Evolutionary conservation across 2,888 invertebrate species (phyloP), one percentile per base, ranked within the genome.

Genomic region (Macrosoma leucophasiata): DNA sequence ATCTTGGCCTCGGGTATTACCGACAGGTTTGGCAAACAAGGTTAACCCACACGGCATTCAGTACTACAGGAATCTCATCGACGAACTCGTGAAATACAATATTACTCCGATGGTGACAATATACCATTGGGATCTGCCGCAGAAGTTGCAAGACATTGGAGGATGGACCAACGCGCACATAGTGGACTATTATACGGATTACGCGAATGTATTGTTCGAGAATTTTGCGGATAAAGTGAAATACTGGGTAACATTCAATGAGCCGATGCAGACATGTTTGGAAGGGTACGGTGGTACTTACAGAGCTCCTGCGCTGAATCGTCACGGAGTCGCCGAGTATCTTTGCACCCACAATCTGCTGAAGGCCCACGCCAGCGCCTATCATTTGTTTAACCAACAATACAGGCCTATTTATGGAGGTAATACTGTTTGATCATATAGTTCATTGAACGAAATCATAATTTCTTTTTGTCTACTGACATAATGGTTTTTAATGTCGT

Each of bases 211-310:
- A 15, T 57, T 90, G 35, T 87, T 89, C 42, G 81, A 86, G 30
- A 73, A 88, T 55, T 90, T 87, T 45, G 90, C 87, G 0, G 84
- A 86, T 47, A 86, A 88, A 56, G 89, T 92, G 4, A 88, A 87
- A 61, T 81, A 86, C 39, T 93, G 93, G 93, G 87, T 91, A 7
- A 93, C 93, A 0, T 87, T 93, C 46, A 93, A 93, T 58, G 93
- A 93, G 58, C 92, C 93, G 2, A 85, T 82, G 74, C 77, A 86
- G 49, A 81, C 85, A 23, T 86, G 87, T 50, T 61, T 79, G 38
- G 72, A 74, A 43, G 86, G 86, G 2, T 89, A 88, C 47, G 88
- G 88, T 2, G 84, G 85, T 13, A 86, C 86, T 18, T 88, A 84
- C 51, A 72, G 88, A 64, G 89, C 89, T 1, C 89, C 89, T 1